Evolutionary conservation across 1,140 invertebrate genomes (phyloP).

Genomic region (Ganaspis sp.): DNA sequence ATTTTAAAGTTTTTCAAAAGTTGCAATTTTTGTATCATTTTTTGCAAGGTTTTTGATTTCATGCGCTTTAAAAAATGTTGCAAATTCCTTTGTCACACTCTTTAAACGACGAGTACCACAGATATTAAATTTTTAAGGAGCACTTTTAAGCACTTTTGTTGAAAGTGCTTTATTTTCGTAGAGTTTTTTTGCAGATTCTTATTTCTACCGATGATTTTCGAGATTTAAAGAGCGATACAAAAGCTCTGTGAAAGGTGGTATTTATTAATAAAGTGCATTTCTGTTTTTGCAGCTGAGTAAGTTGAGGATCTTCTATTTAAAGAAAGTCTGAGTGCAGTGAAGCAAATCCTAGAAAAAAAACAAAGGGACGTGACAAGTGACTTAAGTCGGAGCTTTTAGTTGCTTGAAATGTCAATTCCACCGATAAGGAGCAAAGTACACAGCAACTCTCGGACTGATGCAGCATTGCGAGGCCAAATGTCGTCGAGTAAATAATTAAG

Average conservation of each 20-base stretch:
- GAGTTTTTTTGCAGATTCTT: no score
- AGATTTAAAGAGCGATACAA: no score
- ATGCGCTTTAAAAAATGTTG: no score
- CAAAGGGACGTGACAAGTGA: conserved; percentile 21
- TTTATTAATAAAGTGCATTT: neutral
- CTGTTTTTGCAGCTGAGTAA: neutral
- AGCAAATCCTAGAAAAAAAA: conserved; percentile 13
- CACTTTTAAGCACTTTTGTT: no score
- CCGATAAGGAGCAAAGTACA: conserved; percentile 24
- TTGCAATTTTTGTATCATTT: no score
- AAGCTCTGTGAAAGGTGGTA: neutral
- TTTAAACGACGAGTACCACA: no score
- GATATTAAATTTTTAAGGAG: no score
- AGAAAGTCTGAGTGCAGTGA: conserved; percentile 13
- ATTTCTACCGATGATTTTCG: no score
- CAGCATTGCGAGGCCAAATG: conserved; percentile 39
- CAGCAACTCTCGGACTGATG: neutral
- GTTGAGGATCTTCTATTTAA: neutral
- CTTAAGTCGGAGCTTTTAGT: conserved; percentile 24
- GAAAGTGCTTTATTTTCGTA: no score
- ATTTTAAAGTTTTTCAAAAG: no score
- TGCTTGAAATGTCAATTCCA: conserved; percentile 31
- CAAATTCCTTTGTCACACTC: no score
- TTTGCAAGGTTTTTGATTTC: no score
- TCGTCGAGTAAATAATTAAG: conserved; percentile 62